These are phyloP conservation scores for Ptycholaimellus sp. DNA, from an alignment of 2,888 invertebrate genomes.

Conservation along the genomic window DNA sequence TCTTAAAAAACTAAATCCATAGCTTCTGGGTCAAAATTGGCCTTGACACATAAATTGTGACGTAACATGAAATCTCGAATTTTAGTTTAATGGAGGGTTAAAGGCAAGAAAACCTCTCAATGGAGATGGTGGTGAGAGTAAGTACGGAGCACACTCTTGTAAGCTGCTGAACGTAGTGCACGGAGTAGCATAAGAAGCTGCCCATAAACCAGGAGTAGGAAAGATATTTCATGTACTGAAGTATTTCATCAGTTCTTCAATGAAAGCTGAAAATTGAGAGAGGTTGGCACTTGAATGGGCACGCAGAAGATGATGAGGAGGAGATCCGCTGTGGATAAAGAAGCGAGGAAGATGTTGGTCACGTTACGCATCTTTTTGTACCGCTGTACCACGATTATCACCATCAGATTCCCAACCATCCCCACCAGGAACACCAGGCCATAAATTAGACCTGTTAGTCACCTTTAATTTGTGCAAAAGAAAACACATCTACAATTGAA, in stretches of 20 bases:
- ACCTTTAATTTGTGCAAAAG: too few relatives aligned
- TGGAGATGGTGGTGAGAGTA: conserved; percentile 46
- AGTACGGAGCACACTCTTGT: conserved; percentile 47
- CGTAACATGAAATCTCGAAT: too few relatives aligned
- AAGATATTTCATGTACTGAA: conserved; percentile 28
- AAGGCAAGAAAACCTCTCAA: conserved; percentile 38
- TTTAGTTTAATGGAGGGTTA: too few relatives aligned
- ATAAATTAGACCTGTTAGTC: conserved; percentile 22
- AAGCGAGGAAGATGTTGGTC: conserved; percentile 45
- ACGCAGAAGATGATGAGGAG: conserved; percentile 44
- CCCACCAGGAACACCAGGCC: conserved; percentile 24
- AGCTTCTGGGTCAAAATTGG: too few relatives aligned
- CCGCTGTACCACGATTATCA: conserved; percentile 24
- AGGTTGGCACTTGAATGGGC: too few relatives aligned
- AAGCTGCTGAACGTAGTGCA: conserved; percentile 47
- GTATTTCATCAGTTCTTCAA: too few relatives aligned
- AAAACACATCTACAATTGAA: too few relatives aligned
- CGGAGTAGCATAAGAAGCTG: conserved; percentile 40
- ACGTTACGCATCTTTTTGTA: conserved; percentile 32
- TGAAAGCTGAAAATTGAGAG: too few relatives aligned
- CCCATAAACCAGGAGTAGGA: conserved; percentile 46
- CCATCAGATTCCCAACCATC: conserved; percentile 24
- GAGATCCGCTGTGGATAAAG: conserved; percentile 44
- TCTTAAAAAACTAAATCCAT: too few relatives aligned
- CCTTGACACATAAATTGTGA: too few relatives aligned